phyloP scores from a whole-genome alignment of 2,113 vertebrate genomes.

The Guaruba guarouba region DNA sequence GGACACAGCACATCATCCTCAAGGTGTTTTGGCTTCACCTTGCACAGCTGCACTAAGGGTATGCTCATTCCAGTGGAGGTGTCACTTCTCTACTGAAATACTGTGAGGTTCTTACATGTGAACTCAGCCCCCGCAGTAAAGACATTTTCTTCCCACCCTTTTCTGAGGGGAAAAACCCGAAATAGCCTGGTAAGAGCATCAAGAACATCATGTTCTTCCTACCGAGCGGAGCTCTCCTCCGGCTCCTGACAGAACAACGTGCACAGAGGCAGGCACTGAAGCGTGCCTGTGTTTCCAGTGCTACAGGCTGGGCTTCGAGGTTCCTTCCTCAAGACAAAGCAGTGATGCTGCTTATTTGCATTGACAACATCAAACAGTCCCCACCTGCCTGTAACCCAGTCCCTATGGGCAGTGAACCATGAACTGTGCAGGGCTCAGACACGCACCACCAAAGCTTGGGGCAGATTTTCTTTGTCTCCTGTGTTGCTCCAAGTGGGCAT shows the following conservation, averaged over 20 bases:
- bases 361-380: background rate
- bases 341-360: background rate
- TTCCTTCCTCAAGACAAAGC: background rate
- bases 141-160: background rate
- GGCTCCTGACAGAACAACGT: background rate
- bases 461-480: background rate
- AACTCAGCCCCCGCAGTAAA: background rate
- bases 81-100: background rate
- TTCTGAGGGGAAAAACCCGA: accelerated
- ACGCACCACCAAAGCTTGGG: background rate
- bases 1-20: background rate
- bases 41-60: background rate
- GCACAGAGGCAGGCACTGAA: background rate
- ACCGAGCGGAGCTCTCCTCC: background rate
- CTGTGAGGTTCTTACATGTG: background rate
- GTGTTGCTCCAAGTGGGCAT: background rate
- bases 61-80: background rate
- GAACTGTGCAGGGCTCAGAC: background rate
- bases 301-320: background rate
- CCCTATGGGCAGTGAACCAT: background rate
- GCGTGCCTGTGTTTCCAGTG: background rate
- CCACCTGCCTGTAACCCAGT: background rate
- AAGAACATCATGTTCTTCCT: background rate
- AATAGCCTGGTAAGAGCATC: background rate
- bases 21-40: background rate